A percentile compares a stretch with the other conserved stretches of the same genome.
These are phyloP conservation scores for Melanargia galathea DNA, from an alignment of 2,888 invertebrate genomes.

Conservation along the genomic window DNA sequence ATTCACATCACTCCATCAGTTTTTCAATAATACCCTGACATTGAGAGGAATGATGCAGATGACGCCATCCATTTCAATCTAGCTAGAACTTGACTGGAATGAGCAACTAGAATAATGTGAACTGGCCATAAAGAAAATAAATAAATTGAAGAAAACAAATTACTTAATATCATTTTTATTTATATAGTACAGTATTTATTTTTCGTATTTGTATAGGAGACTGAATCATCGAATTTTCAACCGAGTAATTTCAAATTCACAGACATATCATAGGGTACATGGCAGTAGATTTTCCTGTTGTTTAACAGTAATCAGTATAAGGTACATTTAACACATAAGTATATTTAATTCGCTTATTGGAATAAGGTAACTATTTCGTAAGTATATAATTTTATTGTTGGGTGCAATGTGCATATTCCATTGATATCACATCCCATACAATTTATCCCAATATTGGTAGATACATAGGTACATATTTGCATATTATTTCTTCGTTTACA, in stretches of 20 bases:
- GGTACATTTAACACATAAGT: slow-evolving; percentile 1
- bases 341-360: not conserved
- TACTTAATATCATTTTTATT: not conserved
- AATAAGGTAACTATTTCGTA: slow-evolving; percentile 2
- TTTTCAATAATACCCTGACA: too few species aligned
- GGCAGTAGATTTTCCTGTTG: slow-evolving; percentile 2
- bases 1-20: not conserved
- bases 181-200: not conserved
- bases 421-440: slow-evolving; percentile 1
- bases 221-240: slow-evolving; percentile 3
- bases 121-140: not conserved
- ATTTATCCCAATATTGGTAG: too few species aligned
- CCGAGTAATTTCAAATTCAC: not conserved
- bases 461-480: not conserved
- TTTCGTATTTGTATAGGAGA: not conserved
- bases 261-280: not conserved
- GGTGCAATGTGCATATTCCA: not conserved
- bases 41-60: too few species aligned
- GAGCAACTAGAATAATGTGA: not conserved
- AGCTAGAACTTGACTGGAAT: not conserved
- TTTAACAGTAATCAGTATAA: not conserved
- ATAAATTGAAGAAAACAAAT: not conserved
- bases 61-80: not conserved
- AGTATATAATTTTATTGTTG: not conserved
- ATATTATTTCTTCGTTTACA: not conserved